A percentile compares a stretch with the other conserved stretches of the same genome.
Evolutionary conservation across 2,113 vertebrate genomes (phyloP).

Genomic region (Accipiter cooperii): DNA sequence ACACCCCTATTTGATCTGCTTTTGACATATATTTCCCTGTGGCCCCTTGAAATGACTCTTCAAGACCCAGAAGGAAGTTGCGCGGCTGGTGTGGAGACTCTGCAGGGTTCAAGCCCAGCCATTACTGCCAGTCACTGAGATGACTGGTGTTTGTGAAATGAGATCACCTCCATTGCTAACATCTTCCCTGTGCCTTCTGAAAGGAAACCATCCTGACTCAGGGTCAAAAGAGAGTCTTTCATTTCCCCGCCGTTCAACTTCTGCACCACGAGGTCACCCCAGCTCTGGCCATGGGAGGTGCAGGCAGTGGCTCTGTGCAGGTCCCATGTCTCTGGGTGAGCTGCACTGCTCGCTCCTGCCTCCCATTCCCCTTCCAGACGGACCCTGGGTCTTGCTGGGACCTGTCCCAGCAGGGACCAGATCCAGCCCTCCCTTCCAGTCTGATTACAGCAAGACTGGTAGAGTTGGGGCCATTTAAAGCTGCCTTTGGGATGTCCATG

Average conservation of each 20-base stretch:
- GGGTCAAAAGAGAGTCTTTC: neutral
- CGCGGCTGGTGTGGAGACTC: neutral
- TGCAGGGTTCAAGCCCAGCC: accelerated
- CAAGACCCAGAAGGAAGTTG: neutral
- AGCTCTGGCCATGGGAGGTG: neutral
- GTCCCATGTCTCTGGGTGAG: neutral
- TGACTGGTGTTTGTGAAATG: neutral
- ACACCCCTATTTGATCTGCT: neutral
- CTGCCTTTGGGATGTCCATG: neutral
- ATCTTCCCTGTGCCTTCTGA: neutral
- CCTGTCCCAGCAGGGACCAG: neutral
- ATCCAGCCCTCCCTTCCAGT: neutral
- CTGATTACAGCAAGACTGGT: neutral
- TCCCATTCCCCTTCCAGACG: accelerated
- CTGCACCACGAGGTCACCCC: neutral
- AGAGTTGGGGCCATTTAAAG: neutral
- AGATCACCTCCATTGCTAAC: neutral
- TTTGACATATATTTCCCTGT: neutral
- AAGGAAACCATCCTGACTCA: neutral
- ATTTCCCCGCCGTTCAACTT: neutral
- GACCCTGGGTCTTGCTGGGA: neutral
- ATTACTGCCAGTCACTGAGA: neutral
- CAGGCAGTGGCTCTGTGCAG: neutral
- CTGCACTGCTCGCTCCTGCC: neutral
- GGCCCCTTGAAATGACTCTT: neutral